Base-by-base conservation (phyloP, 1,140 invertebrate genomes). In the Neodiprion virginianus region DNA sequence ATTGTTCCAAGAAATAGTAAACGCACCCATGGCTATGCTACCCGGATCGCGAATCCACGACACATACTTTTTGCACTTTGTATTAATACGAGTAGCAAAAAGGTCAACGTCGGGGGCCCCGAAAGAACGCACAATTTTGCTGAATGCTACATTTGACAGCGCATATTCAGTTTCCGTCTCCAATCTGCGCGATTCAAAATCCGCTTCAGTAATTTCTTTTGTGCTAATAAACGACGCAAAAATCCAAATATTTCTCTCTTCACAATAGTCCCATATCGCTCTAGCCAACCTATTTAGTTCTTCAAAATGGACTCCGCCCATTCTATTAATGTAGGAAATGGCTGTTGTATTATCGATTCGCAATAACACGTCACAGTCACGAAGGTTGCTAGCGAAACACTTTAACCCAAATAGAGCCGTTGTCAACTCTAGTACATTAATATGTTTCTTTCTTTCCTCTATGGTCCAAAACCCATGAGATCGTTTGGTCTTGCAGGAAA, bases 41-140 rank as follows among this genome's bases (percentile, higher is more conserved):
- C 77, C 77, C 12, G 81, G 81, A 53, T 83, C 79, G 21, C 48
- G 48, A 23, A 75, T 48, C 77, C 82, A 79, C 8, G 79, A 82
- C 23, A 77, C 66, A 75, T 74, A 84, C 66, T 48, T 48, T 67
- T 71, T 47, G 67, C 80, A 80, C 76, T 83, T 84, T 8, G 49
- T 70, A 72, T 84, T 84, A n/a, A 71, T 14, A 68, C 76, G 73
- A 28, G 72, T 77, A 12, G 81, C 80, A 76, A 83, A 82, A 23
- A 80, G 14, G 70, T 82, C 82, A 9, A 84, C 72, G 0, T 77
- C 74, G 8, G 79, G 77, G n/a, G 10, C 17, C 1, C 81, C 78
- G 72, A 83, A 79, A 12, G 21, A 48, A 12, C 67, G 50, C 0
- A 71, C 14, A 14, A 84, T 82, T 48, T 76, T 4, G 17, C 69